phyloP scores from a whole-genome alignment of 2,888 invertebrate genomes.

The Actias luna region DNA sequence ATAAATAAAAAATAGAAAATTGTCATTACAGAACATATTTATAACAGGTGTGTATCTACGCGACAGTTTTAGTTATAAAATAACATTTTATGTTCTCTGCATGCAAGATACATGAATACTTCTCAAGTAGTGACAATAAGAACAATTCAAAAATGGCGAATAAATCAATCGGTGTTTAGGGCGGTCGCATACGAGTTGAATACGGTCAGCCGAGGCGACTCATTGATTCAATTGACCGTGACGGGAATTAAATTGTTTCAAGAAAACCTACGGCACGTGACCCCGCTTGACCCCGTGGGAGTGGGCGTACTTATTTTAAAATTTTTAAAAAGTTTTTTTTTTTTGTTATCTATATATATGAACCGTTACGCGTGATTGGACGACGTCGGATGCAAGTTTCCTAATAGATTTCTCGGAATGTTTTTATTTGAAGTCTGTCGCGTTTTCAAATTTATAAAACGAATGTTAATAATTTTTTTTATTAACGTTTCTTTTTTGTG shows the following conservation, averaged over 20 bases:
- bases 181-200: conserved; percentile 14
- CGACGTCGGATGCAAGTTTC: conserved; percentile 12
- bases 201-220: conserved; percentile 32
- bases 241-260: conserved; percentile 62
- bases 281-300: conserved; percentile 61
- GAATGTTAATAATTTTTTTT: conserved; percentile 4
- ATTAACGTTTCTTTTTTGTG: conserved; percentile 4
- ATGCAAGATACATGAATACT: too few species aligned
- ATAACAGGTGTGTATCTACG: too few species aligned
- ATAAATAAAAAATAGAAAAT: too few species aligned
- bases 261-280: conserved; percentile 55
- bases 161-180: conserved; percentile 8
- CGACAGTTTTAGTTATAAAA: too few species aligned
- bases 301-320: conserved; percentile 41
- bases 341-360: conserved; percentile 14
- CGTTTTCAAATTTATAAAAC: conserved; percentile 2
- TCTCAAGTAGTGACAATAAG: too few species aligned
- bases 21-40: too few species aligned
- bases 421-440: conserved; percentile 12
- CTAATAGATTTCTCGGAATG: conserved; percentile 15
- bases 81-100: too few species aligned
- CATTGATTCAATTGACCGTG: conserved; percentile 67
- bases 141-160: conserved; percentile 1
- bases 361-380: conserved; percentile 47
- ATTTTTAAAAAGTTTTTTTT: conserved; percentile 27